Base-by-base conservation (phyloP, 2,888 invertebrate genomes). In the Serripes groenlandicus region DNA sequence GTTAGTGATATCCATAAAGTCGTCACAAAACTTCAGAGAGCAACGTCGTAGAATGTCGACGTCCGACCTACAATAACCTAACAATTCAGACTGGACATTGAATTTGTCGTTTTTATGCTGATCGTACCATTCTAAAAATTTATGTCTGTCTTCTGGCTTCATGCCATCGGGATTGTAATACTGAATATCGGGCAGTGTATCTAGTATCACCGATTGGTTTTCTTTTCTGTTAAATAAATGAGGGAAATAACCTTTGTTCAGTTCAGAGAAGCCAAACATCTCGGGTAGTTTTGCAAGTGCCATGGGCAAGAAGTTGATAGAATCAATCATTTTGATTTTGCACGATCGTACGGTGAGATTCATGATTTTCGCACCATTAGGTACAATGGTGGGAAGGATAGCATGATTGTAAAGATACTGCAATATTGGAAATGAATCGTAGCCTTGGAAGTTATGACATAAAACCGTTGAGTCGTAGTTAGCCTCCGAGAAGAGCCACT, bases 161-260 rank as follows among this genome's bases (percentile, higher is more conserved):
- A 82, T 85, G n/a, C 30, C 60, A 66, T 85, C 82, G 3, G 68
- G 66, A 30, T 18, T 56, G 32, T 73, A 78, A 26, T 64, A 72
- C 3, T 26, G 21, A 9, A 83, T 83, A 60, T 83, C 77, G 0
- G 72, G 62, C 37, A 77, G 60, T 34, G 26, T 15, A 28, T 35
- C 28, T 34, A 66, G 11, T 4, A 83, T 79, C 21, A 75, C 74
- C 71, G 21, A 23, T 23, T 73, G 73, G 62, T 73, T 60, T 73
- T 80, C 62, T 28, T 74, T 69, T n/a, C 49, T 74, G 34, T 80
- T n/a, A n/a, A n/a, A n/a, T n/a, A n/a, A n/a, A n/a, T 77, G 69
- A 26, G 86, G 83, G 64, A 86, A 86, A 66, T 83, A 78, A 23
- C 77, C 83, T 60, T 82, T 86, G 28, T 66, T 68, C 23, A 86